Base-by-base conservation (phyloP, 2,888 invertebrate genomes). In the Eilema griseolum region DNA sequence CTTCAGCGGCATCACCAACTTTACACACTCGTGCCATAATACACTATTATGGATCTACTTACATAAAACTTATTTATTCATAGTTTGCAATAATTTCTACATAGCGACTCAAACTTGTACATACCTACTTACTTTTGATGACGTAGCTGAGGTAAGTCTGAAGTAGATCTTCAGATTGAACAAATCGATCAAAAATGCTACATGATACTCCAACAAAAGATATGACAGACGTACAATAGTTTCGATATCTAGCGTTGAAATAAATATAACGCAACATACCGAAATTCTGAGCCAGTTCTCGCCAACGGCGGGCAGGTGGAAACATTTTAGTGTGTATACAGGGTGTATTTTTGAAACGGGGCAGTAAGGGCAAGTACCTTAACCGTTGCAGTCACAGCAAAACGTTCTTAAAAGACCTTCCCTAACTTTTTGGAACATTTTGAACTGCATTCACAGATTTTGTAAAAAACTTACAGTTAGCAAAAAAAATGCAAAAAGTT, bases 211-310 rank as follows among this genome's bases (percentile, higher is more conserved):
- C 28, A 61, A 71, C 67, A 74, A 74, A 71, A 73, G 69, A 56
- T 26, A 33, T 70, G 75, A 77, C 65, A 66, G 73, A 71, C 76
- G 71, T 81, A 74, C 76, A 79, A 81, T 79, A 70, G 78, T 41
- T 71, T 74, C 83, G 77, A 77, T 73, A 76, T 72, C 59, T 33
- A 16, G 14, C 26, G 59, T 26, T 14, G 59, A 59, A 26, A 28
- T 59, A 59, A 59, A 59, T 59, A 59, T 26, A 59, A 41, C 16
- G 16, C 26, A 28, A 28, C 16, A n/a, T 52, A 52, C n/a, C n/a
- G n/a, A n/a, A n/a, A n/a, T 59, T 59, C 26, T 28, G 24, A 59
- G 24, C 59, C 11, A 59, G 14, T 16, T 59, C 16, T 59, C 7
- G 26, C 28, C 11, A 28, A 28, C 24, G 24, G 59, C 37, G 16